Evolutionary conservation across 2,888 invertebrate species (phyloP).

Genomic region (Drepanosiphum platanoidis): DNA sequence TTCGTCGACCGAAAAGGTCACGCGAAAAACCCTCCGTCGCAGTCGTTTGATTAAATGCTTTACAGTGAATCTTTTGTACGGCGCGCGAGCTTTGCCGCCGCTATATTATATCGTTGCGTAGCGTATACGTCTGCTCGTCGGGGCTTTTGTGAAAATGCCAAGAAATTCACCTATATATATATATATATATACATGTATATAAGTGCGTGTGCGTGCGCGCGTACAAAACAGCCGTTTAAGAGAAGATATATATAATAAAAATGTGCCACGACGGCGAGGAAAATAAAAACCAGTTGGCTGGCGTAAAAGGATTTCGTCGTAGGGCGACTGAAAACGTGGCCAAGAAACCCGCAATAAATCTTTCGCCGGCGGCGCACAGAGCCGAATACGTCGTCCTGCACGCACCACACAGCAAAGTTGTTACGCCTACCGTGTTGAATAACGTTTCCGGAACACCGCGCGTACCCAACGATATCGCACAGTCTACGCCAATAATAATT

Average conservation of each 20-base stretch:
- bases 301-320: constrained; percentile 16
- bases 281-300: constrained; percentile 58
- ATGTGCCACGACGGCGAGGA: neutral
- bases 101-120: neutral
- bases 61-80: neutral
- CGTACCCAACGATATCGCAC: neutral
- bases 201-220: neutral
- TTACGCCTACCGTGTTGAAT: constrained; percentile 19
- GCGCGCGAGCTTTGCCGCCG: too few relatives aligned
- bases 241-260: neutral
- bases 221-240: constrained; percentile 1
- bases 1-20: neutral
- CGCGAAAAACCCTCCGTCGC: neutral
- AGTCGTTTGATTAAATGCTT: neutral
- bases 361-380: neutral
- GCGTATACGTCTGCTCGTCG: neutral
- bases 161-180: neutral
- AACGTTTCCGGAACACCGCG: neutral
- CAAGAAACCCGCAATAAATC: constrained; percentile 54
- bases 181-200: neutral
- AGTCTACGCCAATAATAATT: too few relatives aligned
- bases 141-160: constrained; percentile 41
- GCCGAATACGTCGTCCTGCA: neutral
- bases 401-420: neutral
- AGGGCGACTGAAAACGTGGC: neutral